These are phyloP conservation scores for Camponotus vicinus DNA, from an alignment of 1,140 invertebrate species.

Conservation along the genomic window DNA sequence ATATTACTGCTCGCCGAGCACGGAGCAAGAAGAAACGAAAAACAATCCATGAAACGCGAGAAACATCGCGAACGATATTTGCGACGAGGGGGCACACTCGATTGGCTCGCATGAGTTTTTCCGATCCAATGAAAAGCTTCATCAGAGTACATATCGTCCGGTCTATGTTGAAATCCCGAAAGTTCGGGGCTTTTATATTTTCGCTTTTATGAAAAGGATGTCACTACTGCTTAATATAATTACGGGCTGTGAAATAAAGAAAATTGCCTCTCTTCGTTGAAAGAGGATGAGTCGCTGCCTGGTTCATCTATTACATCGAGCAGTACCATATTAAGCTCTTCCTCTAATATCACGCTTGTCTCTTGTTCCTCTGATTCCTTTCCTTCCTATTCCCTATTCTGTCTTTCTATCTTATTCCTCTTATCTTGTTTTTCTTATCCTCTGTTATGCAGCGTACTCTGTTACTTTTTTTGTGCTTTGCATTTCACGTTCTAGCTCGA, in stretches of 20 bases:
- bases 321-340: conserved; percentile 54
- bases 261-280: conserved; percentile 54
- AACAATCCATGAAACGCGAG: conserved; percentile 65
- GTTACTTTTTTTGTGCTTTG: conserved; percentile 24
- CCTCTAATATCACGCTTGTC: conserved; percentile 19
- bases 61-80: conserved; percentile 66
- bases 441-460: conserved; percentile 15
- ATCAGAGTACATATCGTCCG: conserved; percentile 19
- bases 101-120: conserved; percentile 57
- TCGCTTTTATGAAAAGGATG: conserved; percentile 41
- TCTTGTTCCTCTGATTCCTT: not conserved
- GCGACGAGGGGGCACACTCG: conserved; percentile 32
- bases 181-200: conserved; percentile 8
- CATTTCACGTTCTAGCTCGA: conserved; percentile 28
- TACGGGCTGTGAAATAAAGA: conserved; percentile 58
- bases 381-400: not conserved
- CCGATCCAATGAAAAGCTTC: conserved; percentile 47
- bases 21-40: conserved; percentile 52
- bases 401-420: conserved; percentile 14
- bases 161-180: conserved; percentile 27
- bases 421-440: conserved; percentile 34
- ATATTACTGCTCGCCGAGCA: conserved; percentile 71
- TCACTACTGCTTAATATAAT: conserved; percentile 46
- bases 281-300: not conserved
- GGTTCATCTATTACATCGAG: conserved; percentile 27